Conservation (phyloP, 2,113 vertebrate species). For the Miniopterus natalensis region DNA sequence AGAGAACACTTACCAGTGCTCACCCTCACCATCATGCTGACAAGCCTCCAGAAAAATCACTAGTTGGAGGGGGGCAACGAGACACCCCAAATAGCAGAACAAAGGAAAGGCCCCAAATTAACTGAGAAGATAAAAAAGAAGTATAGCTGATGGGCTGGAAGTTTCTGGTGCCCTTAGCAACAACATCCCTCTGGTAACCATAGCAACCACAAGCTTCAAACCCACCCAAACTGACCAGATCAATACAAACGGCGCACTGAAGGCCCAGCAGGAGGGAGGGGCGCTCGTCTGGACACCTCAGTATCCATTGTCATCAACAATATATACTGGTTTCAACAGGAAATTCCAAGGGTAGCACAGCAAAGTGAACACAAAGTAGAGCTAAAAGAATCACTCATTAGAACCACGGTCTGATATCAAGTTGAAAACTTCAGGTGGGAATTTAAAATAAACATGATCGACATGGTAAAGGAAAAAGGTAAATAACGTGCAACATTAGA, state of each 20-base stretch:
- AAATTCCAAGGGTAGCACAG: too few species aligned
- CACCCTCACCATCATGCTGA: neutral
- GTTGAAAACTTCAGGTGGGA: too few species aligned
- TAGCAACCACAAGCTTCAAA: neutral
- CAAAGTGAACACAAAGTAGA: too few species aligned
- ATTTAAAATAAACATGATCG: too few species aligned
- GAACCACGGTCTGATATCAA: too few species aligned
- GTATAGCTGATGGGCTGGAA: neutral
- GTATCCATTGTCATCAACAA: too few species aligned
- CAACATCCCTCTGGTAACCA: neutral
- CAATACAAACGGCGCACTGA: neutral
- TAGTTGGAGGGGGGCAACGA: neutral
- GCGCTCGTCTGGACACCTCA: too few species aligned
- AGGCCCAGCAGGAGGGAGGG: too few species aligned
- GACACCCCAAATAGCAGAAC: neutral
- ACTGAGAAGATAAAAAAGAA: neutral
- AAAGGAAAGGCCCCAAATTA: neutral
- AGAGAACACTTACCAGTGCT: neutral
- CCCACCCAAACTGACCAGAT: neutral
- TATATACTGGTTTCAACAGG: too few species aligned
- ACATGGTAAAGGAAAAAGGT: too few species aligned
- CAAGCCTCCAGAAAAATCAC: neutral
- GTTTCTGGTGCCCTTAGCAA: neutral
- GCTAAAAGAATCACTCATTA: too few species aligned
- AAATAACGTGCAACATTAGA: too few species aligned